Conservation (phyloP, 2,888 invertebrate species). For the Leptinotarsa haldemani region DNA sequence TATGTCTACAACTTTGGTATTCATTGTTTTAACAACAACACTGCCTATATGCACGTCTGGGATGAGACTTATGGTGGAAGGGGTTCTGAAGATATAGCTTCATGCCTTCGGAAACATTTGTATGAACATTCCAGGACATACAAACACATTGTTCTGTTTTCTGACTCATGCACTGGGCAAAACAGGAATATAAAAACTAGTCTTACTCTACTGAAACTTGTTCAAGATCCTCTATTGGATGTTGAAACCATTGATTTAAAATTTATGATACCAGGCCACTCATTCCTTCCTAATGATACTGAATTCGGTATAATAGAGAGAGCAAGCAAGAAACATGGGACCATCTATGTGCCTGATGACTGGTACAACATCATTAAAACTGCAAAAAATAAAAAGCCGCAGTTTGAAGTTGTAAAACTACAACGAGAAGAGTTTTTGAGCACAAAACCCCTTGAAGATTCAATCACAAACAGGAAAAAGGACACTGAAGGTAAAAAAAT, state of each 20-base stretch:
- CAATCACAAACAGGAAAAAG: conserved; percentile 26
- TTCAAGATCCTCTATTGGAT: conserved; percentile 23
- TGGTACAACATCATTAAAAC: conserved; percentile 21
- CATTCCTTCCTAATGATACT: conserved; percentile 25
- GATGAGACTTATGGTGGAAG: conserved; percentile 18
- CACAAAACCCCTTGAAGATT: conserved; percentile 16
- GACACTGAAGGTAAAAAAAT: conserved; percentile 18
- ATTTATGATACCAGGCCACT: conserved; percentile 21
- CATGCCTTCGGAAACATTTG: conserved; percentile 10
- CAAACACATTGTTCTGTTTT: conserved; percentile 22
- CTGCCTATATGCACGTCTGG: conserved; percentile 15
- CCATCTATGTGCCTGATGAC: conserved; percentile 20
- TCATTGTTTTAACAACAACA: background rate
- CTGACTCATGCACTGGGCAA: conserved; percentile 27
- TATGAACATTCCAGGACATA: background rate
- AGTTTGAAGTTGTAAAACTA: conserved; percentile 1
- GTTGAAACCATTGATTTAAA: background rate
- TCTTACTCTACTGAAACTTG: conserved; percentile 12
- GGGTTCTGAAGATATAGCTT: conserved; percentile 21
- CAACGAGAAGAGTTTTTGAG: conserved; percentile 20
- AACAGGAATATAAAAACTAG: conserved; percentile 20
- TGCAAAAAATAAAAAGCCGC: conserved; percentile 2
- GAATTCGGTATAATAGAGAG: conserved; percentile 25
- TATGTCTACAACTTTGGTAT: conserved; percentile 17
- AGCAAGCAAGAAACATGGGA: conserved; percentile 13